Conservation (phyloP, 2,888 invertebrate genomes). For the Drosophila stalkeri region DNA sequence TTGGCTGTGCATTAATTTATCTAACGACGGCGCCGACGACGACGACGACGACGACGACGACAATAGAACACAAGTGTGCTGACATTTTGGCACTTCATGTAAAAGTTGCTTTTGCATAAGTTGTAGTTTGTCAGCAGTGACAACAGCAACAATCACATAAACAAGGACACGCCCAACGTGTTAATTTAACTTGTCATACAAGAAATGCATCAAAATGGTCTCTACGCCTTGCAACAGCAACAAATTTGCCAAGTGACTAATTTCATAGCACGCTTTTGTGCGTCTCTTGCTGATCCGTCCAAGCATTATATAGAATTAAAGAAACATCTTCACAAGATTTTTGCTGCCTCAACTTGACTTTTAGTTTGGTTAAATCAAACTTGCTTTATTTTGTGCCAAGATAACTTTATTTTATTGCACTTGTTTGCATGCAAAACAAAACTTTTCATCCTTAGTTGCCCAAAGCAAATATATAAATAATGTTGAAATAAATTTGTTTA, state of each 20-base stretch:
- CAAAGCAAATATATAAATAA: slow-evolving; percentile 18
- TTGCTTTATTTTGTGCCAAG: not conserved
- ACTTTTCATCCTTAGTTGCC: slow-evolving; percentile 35
- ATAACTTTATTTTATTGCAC: slow-evolving; percentile 52
- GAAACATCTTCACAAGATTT: not conserved
- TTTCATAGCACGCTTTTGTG: slow-evolving; percentile 61
- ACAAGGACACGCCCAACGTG: slow-evolving; percentile 59
- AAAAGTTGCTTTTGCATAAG: slow-evolving; percentile 56
- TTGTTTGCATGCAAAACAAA: slow-evolving; percentile 29
- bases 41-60: slow-evolving; percentile 29
- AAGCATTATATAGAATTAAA: slow-evolving; percentile 11
- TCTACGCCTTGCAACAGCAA: slow-evolving; percentile 22
- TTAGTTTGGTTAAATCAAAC: slow-evolving; percentile 47
- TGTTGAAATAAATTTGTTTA: not conserved
- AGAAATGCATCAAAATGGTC: slow-evolving; percentile 58
- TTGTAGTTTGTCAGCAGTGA: slow-evolving; percentile 49
- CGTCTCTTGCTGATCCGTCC: slow-evolving; percentile 19
- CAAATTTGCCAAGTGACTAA: slow-evolving; percentile 44
- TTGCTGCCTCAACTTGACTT: slow-evolving; percentile 36
- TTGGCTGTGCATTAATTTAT: slow-evolving; percentile 69
- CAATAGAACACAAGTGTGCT: slow-evolving; percentile 71
- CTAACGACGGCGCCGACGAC: slow-evolving; percentile 35
- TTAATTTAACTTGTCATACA: slow-evolving; percentile 72
- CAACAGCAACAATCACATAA: slow-evolving; percentile 31
- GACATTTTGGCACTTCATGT: slow-evolving; percentile 70